Percentiles rank a stretch among this genome's conserved stretches.
Conservation (phyloP, 2,797 vertebrate species). For the Notamacropus eugenii region DNA sequence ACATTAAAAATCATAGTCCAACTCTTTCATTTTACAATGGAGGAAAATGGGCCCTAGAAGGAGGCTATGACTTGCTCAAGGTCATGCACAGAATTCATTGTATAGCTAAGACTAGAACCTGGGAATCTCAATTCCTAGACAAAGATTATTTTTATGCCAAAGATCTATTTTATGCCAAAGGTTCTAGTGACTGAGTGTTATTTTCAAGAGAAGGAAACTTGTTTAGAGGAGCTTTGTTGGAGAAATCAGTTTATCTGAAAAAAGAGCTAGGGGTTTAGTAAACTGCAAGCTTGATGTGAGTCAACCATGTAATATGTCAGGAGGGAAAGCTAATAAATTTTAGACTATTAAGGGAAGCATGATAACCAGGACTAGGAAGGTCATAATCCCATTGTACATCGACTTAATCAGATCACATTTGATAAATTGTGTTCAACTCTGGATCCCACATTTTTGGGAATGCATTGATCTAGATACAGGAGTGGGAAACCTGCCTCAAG, state of each 20-base stretch:
- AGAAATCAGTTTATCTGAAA: neutral
- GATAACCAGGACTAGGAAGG: neutral
- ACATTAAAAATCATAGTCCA: slow-evolving; percentile 36
- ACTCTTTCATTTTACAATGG: neutral
- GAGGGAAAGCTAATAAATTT: neutral
- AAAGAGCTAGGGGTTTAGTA: neutral
- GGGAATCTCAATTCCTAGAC: neutral
- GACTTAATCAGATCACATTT: neutral
- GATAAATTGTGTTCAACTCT: neutral
- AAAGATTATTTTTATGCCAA: neutral
- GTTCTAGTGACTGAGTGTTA: neutral
- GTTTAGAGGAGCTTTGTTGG: neutral
- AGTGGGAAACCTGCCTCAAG: too few relatives aligned
- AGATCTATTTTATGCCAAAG: too few relatives aligned
- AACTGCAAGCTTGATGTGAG: neutral
- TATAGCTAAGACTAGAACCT: slow-evolving; percentile 19
- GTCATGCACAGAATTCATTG: slow-evolving; percentile 50
- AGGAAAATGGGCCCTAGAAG: neutral
- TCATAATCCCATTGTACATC: neutral
- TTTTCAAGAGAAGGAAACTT: neutral
- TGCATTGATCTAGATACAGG: neutral
- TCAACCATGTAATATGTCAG: neutral
- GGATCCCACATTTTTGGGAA: neutral
- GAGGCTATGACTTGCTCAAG: slow-evolving; percentile 55
- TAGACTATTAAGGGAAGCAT: neutral